phyloP scores from a whole-genome alignment of 2,113 vertebrate species.

The Saccopteryx bilineata region DNA sequence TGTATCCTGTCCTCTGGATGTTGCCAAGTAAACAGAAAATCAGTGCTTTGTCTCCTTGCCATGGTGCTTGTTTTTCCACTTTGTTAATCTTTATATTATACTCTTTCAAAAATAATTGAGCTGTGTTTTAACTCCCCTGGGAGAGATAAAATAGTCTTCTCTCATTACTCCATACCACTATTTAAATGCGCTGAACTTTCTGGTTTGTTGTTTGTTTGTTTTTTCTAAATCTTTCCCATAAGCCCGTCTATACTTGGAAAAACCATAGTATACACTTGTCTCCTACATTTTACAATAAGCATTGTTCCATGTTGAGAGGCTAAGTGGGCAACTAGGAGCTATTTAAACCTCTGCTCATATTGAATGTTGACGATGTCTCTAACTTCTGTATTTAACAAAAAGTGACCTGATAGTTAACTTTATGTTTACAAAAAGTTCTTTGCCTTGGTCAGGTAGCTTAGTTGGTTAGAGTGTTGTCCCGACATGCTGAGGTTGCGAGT shows the following conservation, averaged over 20 bases:
- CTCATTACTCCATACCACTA: background rate
- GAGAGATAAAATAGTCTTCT: constrained; percentile 3
- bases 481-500: no score
- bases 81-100: background rate
- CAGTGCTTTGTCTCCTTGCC: background rate
- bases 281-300: background rate
- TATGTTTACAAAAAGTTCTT: background rate
- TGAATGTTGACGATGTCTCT: background rate
- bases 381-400: background rate
- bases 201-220: background rate
- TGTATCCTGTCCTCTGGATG: background rate
- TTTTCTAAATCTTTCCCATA: constrained; percentile 3
- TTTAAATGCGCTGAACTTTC: constrained; percentile 18
- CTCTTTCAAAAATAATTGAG: constrained; percentile 9
- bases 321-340: background rate
- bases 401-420: background rate
- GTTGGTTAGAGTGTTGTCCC: no score
- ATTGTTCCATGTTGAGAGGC: background rate
- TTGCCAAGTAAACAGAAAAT: background rate
- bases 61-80: background rate
- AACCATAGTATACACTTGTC: background rate
- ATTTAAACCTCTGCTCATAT: background rate
- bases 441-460: background rate
- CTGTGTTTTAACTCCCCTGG: background rate
- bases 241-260: constrained; percentile 10